Percentiles rank a stretch among this genome's conserved stretches.
phyloP scores from a whole-genome alignment of 2,888 invertebrate genomes.

The Boloria euphrosyne region DNA sequence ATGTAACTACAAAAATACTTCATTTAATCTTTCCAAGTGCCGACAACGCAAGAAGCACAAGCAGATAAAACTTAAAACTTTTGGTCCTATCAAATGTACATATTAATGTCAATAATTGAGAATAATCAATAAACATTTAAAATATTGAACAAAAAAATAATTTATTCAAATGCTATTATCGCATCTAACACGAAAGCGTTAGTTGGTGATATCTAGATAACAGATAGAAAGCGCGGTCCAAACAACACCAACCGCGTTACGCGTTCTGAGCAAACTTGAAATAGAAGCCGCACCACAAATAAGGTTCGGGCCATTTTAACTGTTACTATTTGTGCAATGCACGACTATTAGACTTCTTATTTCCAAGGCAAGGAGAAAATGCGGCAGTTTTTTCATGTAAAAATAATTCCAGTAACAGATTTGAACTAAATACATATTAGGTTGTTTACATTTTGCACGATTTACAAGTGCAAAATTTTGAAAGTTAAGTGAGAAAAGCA shows the following conservation, averaged over 20 bases:
- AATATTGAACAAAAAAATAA: background rate
- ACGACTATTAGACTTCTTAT: slow-evolving; percentile 33
- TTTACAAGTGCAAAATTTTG: slow-evolving; percentile 47
- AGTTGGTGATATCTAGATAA: slow-evolving; percentile 66
- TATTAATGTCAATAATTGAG: no score
- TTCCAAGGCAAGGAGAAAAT: slow-evolving; percentile 17
- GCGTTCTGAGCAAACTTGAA: slow-evolving; percentile 63
- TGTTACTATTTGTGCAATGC: slow-evolving; percentile 43
- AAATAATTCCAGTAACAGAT: background rate
- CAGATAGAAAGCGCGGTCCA: slow-evolving; percentile 73
- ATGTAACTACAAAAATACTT: no score
- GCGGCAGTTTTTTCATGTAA: background rate
- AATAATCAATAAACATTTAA: background rate
- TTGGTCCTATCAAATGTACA: no score
- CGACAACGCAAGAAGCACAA: no score
- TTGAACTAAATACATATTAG: no score
- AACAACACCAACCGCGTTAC: slow-evolving; percentile 75
- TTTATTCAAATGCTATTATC: slow-evolving; percentile 44
- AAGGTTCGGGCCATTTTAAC: slow-evolving; percentile 46
- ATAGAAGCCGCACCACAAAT: slow-evolving; percentile 53
- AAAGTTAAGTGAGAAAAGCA: slow-evolving; percentile 54
- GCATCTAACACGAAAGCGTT: slow-evolving; percentile 63
- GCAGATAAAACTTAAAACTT: no score
- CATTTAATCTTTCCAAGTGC: no score
- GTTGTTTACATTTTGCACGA: no score